These are phyloP conservation scores for Melanostoma mellinum DNA, from an alignment of 2,888 invertebrate species.

Conservation along the genomic window DNA sequence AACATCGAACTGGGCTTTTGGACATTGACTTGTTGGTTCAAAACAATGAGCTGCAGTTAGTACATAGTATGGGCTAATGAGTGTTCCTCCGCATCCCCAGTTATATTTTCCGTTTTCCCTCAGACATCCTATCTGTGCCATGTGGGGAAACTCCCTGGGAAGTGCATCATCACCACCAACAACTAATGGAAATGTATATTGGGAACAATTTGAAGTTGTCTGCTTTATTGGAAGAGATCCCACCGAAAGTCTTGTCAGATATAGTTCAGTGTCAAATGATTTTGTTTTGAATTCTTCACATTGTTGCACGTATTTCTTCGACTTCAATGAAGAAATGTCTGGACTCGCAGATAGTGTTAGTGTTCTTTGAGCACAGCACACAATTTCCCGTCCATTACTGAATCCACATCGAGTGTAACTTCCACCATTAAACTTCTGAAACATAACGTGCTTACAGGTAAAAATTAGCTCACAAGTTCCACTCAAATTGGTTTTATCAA, in stretches of 20 bases:
- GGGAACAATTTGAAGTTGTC: conserved; percentile 32
- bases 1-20: background rate
- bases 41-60: too few relatives aligned
- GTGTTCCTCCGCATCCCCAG: too few relatives aligned
- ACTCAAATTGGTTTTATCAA: too few relatives aligned
- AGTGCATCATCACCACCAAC: conserved; percentile 76
- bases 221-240: background rate
- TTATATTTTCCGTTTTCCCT: too few relatives aligned
- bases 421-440: background rate
- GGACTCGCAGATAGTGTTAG: background rate
- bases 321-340: too few relatives aligned
- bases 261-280: conserved; percentile 7
- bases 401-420: background rate
- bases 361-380: conserved; percentile 4
- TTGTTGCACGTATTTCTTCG: background rate
- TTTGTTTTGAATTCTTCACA: conserved; percentile 46
- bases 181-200: conserved; percentile 73
- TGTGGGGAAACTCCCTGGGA: conserved; percentile 79
- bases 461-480: too few relatives aligned
- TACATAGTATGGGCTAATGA: too few relatives aligned
- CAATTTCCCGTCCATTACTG: background rate
- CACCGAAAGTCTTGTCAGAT: background rate
- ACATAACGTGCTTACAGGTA: too few relatives aligned
- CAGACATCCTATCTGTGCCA: conserved; percentile 76
- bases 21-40: too few relatives aligned